A percentile compares a stretch with the other conserved stretches of the same genome.
Conservation (phyloP, 1,140 invertebrate genomes). For the Lutraria rhynchaena region DNA sequence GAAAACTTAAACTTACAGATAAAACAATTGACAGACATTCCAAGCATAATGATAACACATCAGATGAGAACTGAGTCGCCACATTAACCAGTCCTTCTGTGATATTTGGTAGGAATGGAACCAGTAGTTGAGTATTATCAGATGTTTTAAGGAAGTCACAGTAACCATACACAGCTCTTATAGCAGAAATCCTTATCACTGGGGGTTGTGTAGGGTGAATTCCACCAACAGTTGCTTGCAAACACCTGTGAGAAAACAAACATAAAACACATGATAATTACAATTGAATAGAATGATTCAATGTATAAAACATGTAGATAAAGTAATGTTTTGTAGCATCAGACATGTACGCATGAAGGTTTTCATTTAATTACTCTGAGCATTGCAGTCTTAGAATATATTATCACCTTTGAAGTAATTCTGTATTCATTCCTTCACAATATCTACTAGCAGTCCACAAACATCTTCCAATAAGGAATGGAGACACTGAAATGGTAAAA, state of each 20-base stretch:
- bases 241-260: slow-evolving; percentile 82
- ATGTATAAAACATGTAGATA: too few relatives aligned
- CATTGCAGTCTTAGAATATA: too few relatives aligned
- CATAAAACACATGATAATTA: too few relatives aligned
- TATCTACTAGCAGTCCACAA: slow-evolving; percentile 89
- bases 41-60: slow-evolving; percentile 87
- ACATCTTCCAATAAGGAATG: slow-evolving; percentile 89
- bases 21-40: slow-evolving; percentile 87
- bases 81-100: slow-evolving; percentile 84
- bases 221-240: slow-evolving; percentile 86
- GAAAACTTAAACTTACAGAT: slow-evolving; percentile 86
- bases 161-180: slow-evolving; percentile 84
- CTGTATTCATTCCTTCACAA: slow-evolving; percentile 85
- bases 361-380: too few relatives aligned
- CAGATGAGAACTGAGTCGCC: slow-evolving; percentile 84
- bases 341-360: too few relatives aligned
- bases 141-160: slow-evolving; percentile 84
- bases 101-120: slow-evolving; percentile 83
- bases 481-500: slow-evolving; percentile 82
- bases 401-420: slow-evolving; percentile 85
- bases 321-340: not conserved
- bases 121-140: slow-evolving; percentile 80
- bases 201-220: slow-evolving; percentile 84
- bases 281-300: too few relatives aligned
- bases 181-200: slow-evolving; percentile 83